Evolutionary conservation across 1,140 invertebrate species (phyloP).

Genomic region (Galendromus occidentalis): DNA sequence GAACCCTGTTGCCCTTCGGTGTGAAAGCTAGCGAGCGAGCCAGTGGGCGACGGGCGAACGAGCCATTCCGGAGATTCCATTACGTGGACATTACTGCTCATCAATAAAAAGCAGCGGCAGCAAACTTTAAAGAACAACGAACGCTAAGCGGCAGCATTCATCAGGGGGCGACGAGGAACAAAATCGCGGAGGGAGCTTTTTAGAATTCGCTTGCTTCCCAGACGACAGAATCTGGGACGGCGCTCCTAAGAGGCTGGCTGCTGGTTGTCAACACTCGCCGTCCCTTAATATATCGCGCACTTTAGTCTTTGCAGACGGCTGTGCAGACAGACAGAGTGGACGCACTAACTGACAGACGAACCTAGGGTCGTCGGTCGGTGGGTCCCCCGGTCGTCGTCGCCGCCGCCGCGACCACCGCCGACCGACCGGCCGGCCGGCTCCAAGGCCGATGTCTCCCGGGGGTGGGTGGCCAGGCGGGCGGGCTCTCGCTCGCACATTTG

Average conservation of each 20-base stretch:
- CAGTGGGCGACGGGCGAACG: too few relatives aligned
- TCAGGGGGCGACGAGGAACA: neutral
- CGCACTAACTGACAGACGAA: too few relatives aligned
- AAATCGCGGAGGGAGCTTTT: neutral
- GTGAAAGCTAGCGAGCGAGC: too few relatives aligned
- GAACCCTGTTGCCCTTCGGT: slow-evolving; percentile 4
- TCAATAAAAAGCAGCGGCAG: neutral
- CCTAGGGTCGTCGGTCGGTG: too few relatives aligned
- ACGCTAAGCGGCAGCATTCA: slow-evolving; percentile 2
- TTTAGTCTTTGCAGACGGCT: neutral
- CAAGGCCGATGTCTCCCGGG: too few relatives aligned
- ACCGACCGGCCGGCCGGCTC: too few relatives aligned
- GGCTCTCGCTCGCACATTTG: too few relatives aligned
- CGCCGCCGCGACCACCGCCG: too few relatives aligned
- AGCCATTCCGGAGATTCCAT: slow-evolving; percentile 10
- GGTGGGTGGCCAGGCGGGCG: too few relatives aligned
- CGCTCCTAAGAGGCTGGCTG: too few relatives aligned
- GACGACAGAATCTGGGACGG: too few relatives aligned
- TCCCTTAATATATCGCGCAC: slow-evolving; percentile 8
- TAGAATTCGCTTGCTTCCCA: neutral
- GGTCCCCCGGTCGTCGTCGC: too few relatives aligned
- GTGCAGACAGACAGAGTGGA: neutral
- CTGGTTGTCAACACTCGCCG: slow-evolving; percentile 4
- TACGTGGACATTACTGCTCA: slow-evolving; percentile 12
- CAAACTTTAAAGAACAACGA: neutral